Base-by-base conservation (phyloP, 2,888 invertebrate genomes). In the Sclerodermus sp. region DNA sequence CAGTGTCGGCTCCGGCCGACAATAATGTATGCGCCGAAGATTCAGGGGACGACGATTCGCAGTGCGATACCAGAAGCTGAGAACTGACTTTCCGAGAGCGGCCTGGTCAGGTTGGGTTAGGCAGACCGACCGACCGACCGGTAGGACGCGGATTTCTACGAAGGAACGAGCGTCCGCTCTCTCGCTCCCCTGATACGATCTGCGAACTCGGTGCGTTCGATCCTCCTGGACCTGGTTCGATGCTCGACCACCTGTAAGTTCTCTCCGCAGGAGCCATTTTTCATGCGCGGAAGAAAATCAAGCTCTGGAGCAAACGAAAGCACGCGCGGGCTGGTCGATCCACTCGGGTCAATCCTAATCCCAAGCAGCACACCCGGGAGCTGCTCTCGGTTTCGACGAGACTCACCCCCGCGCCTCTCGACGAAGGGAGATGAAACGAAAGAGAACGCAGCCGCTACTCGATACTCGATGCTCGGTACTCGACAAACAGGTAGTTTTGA, bases 11-110 rank as follows among this genome's bases (percentile, higher is more conserved):
- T 23, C 8, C 34, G 55, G 41, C 53, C 47, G 43, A 44, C 57
- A 67, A 70, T 73, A 73, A 73, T 73, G 67, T 74, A 74, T 73
- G 73, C 74, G 66, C 63, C 65, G 55, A 68, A 69, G 70, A 71
- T 73, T 66, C 71, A 66, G 68, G 49, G 52, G 68, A 68, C n/a
- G 66, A 68, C 71, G 75, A 74, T 75, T 74, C 71, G 67, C 64
- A 69, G 75, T 71, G 74, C 75, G 75, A 75, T 76, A 75, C 72
- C 74, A 67, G 70, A 58, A 66, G 66, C 67, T 64, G 53, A 60
- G 60, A 60, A 42, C 58, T 48, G 59, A 57, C 58, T 60, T 53
- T 55, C 52, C 46, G 55, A 51, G 58, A 50, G 53, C 4, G 39
- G 17, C 12, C 52, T 23, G 57, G 57, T 55, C 48, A 55, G 62